phyloP scores from a whole-genome alignment of 2,113 vertebrate species.

The Phyllostomus hastatus region DNA sequence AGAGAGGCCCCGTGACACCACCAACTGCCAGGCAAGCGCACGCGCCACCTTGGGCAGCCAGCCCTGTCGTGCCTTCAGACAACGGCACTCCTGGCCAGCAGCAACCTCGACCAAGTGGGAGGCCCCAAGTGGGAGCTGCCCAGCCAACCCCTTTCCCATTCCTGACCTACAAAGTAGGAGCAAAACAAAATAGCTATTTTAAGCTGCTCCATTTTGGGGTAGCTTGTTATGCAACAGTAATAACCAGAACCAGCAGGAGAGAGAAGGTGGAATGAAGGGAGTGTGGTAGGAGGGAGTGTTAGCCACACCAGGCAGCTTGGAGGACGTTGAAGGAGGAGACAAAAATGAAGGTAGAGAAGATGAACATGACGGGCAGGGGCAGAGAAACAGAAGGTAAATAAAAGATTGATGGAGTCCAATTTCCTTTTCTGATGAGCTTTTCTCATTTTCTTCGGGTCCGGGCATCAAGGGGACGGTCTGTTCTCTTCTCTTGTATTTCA shows the following conservation, averaged over 20 bases:
- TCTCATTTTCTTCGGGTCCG: conserved; percentile 85
- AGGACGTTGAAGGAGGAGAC: conserved; percentile 92
- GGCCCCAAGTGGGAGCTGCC: neutral
- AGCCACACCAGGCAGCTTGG: conserved; percentile 85
- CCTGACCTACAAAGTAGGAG: neutral
- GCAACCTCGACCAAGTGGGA: neutral
- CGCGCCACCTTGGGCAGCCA: rapidly evolving
- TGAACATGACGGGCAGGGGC: conserved; percentile 86
- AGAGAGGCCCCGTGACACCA: neutral
- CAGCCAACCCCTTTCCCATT: neutral
- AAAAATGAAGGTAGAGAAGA: conserved; percentile 90
- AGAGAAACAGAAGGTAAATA: conserved; percentile 90
- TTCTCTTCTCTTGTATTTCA: conserved; percentile 79
- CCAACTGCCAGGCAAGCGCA: neutral
- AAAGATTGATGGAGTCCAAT: conserved; percentile 82
- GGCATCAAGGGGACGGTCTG: conserved; percentile 85
- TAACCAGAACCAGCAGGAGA: neutral
- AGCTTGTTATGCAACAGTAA: neutral
- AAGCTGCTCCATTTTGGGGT: neutral
- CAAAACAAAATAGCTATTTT: neutral
- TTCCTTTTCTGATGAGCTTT: conserved; percentile 67
- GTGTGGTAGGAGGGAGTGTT: conserved; percentile 85
- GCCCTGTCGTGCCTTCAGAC: neutral
- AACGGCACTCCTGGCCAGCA: neutral
- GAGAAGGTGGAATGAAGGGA: neutral